Conservation (phyloP, 2,888 invertebrate species). For the Heliconius aoede region DNA sequence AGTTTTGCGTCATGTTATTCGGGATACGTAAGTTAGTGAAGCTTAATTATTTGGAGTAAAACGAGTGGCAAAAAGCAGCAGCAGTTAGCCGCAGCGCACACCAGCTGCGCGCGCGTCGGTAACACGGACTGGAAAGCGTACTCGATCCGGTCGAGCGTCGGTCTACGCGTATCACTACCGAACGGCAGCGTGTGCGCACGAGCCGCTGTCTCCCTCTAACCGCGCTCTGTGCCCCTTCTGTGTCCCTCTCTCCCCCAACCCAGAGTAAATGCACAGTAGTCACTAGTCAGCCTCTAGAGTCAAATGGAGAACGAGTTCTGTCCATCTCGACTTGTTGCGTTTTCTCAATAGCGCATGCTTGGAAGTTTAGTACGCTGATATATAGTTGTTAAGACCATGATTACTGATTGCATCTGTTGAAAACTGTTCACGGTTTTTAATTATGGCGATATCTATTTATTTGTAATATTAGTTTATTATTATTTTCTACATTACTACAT, state of each 20-base stretch:
- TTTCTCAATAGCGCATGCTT: constrained; percentile 72
- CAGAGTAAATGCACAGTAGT: constrained; percentile 76
- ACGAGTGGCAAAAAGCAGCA: constrained; percentile 65
- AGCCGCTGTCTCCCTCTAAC: constrained; percentile 58
- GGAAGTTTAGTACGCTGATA: constrained; percentile 70
- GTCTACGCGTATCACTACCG: constrained; percentile 69
- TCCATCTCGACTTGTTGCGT: constrained; percentile 74
- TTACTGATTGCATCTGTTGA: constrained; percentile 70
- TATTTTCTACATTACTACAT: too few species aligned
- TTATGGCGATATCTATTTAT: constrained; percentile 61
- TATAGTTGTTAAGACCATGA: constrained; percentile 71
- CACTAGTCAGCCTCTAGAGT: constrained; percentile 61
- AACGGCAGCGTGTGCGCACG: constrained; percentile 73
- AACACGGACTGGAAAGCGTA: constrained; percentile 78
- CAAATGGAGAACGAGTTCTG: constrained; percentile 77
- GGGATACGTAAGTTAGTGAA: constrained; percentile 59
- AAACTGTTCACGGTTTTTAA: constrained; percentile 69
- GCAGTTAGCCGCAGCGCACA: constrained; percentile 70
- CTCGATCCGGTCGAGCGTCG: constrained; percentile 68
- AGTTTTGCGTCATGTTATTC: constrained; percentile 72
- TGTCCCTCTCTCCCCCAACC: constrained; percentile 55
- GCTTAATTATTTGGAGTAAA: constrained; percentile 67
- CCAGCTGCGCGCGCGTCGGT: constrained; percentile 75
- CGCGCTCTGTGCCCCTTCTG: constrained; percentile 39
- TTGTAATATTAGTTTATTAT: constrained; percentile 40